Base-by-base conservation (phyloP, 2,888 invertebrate genomes). In the Lasioglossum figueresi region DNA sequence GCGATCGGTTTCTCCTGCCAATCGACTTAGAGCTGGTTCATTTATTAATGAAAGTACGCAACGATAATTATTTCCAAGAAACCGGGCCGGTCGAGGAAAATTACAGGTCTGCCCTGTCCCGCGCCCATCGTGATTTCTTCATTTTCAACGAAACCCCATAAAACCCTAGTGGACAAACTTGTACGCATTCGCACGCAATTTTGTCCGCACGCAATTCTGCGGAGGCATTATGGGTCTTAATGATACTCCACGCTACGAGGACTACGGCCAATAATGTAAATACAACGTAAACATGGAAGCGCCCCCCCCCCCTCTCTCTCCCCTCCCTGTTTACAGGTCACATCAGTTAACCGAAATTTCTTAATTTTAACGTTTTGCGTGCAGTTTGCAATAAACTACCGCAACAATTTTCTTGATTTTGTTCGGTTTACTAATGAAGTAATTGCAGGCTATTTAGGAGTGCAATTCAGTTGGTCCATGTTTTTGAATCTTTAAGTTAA, bases 81-180 rank as follows among this genome's bases (percentile, higher is more conserved):
- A 79, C 23, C 63, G 56, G 37, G 23, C 40, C 68, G 66, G 31
- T 56, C 27, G 40, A 16, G 40, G 63, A 12, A 72, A 80, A 80
- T 80, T 80, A 68, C 52, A 66, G 52, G 23, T 34, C 52, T 19
- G 37, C 16, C 10, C 31, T 52, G 71, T 66, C 34, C 37, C 5
- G 31, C 37, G 27, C 48, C 19, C 16, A 43, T 37, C n/a, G 14
- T 12, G 59, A 75, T 40, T n/a, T 79, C 27, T 82, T 63, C 66
- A 73, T 71, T 78, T 78, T 52, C 70, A 19, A 78, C 56, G 83
- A 82, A 82, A 52, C 63, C 43, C 63, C 78, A 63, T 82, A 34
- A 72, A 83, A 72, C 19, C 16, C 31, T 3, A 19, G 31, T 66
- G 66, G 10, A 31, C 40, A 34, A 31, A 48, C 45, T 31, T 70